phyloP scores from a whole-genome alignment of 2,888 invertebrate species.

The Oeneis ivallda region DNA sequence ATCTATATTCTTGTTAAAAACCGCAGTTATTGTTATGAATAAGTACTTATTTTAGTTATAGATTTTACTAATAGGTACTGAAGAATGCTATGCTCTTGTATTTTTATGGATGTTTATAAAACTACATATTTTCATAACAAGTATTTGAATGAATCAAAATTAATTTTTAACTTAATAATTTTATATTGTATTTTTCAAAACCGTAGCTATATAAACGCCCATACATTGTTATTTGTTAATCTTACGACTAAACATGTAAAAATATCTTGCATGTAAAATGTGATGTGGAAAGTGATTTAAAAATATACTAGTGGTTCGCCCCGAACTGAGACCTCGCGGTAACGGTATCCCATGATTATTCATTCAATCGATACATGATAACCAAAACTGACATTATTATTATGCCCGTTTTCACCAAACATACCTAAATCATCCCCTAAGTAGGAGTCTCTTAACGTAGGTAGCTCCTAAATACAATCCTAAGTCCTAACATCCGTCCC shows the following conservation, averaged over 20 bases:
- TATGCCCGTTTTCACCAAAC: too few species aligned
- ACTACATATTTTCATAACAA: neutral
- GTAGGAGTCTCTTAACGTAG: too few species aligned
- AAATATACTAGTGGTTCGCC: constrained; percentile 12
- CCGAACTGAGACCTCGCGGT: too few species aligned
- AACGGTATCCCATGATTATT: too few species aligned
- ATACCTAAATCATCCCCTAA: too few species aligned
- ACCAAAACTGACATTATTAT: too few species aligned
- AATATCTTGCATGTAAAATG: neutral
- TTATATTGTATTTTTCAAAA: too few species aligned
- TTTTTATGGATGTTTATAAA: neutral
- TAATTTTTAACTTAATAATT: neutral
- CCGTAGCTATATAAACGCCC: neutral
- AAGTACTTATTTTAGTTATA: constrained; percentile 7
- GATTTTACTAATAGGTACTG: constrained; percentile 17
- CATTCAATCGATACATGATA: too few species aligned
- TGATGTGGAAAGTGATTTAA: constrained; percentile 1
- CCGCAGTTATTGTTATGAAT: constrained; percentile 2
- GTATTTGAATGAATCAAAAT: neutral
- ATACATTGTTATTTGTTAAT: neutral
- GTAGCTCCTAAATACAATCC: too few species aligned
- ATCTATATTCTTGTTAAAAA: constrained; percentile 13
- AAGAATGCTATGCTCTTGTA: neutral
- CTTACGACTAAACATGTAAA: neutral
- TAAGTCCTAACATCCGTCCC: too few species aligned